Conservation (phyloP, 2,113 vertebrate species). For the Thunnus thynnus region DNA sequence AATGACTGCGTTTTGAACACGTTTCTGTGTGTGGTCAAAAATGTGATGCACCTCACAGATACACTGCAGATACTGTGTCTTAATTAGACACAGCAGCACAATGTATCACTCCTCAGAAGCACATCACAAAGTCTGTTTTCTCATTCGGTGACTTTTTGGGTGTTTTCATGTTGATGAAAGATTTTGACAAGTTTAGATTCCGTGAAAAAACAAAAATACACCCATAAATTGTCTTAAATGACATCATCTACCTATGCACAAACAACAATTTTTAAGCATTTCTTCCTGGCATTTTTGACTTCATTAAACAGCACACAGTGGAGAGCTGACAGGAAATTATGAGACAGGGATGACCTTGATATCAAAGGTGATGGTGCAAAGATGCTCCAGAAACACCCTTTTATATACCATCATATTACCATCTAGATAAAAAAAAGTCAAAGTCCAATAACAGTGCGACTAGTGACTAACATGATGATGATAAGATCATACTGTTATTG, state of each 20-base stretch:
- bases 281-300: neutral
- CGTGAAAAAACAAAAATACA: neutral
- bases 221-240: neutral
- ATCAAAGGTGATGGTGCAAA: neutral
- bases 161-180: neutral
- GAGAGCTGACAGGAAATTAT: neutral
- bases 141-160: slow-evolving; percentile 34
- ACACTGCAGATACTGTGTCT: slow-evolving; percentile 41
- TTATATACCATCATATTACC: too few species aligned
- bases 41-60: slow-evolving; percentile 15
- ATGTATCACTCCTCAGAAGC: slow-evolving; percentile 28
- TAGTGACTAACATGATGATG: too few species aligned
- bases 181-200: neutral
- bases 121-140: slow-evolving; percentile 31
- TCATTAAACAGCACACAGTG: neutral
- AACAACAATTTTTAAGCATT: neutral
- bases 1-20: slow-evolving; percentile 14
- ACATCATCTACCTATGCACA: neutral
- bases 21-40: slow-evolving; percentile 24
- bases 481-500: neutral
- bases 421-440: too few species aligned
- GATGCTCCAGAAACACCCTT: neutral
- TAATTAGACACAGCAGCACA: slow-evolving; percentile 53
- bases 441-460: too few species aligned
- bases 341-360: neutral